Evolutionary conservation across 1,140 invertebrate species (phyloP), one percentile per base, ranked within the genome.

Genomic region (Lysiphlebus fabarum): DNA sequence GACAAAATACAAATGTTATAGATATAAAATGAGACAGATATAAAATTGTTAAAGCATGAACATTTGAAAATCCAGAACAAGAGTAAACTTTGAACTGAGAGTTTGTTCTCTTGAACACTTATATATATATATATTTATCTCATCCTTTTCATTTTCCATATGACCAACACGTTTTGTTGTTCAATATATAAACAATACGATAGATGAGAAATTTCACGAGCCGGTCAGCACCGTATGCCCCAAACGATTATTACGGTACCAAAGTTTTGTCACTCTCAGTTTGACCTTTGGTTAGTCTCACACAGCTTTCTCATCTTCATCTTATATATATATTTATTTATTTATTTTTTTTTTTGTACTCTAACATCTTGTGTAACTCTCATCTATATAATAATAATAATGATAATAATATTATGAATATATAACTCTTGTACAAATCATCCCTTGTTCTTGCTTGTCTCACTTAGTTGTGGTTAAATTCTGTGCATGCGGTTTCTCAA

Each of bases 171-270:
- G 44, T 14, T 47, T 47, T 47, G 44, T 47, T 47, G 44, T 47
- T 47, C 44, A 17, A 12, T 44, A n/a, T 17, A 47, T n/a, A 47
- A 53, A 38, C 33, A 56, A 57, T 59, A 63, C 57, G 38, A 63
- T 45, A 7, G 17, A 14, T 45, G n/a, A 45, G 58, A 61, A 55
- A 64, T 64, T 64, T 64, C 62, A 64, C 62, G 44, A 58, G 55
- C 55, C 49, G 62, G 58, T 58, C 8, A 7, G 14, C 62, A 61
- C 62, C 58, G 59, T 49, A 55, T 58, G 62, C 41, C 55, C 51
- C 59, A 58, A 64, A 64, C 62, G 62, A 64, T 64, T 64, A 64
- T 64, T 64, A 61, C 62, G 38, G 58, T 64, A 42, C 62, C 62
- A 44, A 64, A 50, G 55, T 64, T 57, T 41, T 56, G 43, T 49